Evolutionary conservation across 1,140 invertebrate species (phyloP).

Genomic region (Lycorma delicatula): DNA sequence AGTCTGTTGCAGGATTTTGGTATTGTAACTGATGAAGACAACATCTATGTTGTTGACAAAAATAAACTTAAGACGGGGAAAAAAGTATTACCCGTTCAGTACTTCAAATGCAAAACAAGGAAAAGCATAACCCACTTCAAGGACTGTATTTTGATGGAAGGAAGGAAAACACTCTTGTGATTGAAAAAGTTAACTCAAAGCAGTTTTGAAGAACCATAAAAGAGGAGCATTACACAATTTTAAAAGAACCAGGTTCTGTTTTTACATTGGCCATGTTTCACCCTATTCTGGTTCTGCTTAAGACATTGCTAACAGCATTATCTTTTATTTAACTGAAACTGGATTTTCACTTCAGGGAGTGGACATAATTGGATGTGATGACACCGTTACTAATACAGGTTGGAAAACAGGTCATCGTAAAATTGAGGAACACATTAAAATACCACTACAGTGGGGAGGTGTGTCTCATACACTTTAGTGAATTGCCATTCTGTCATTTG

Average conservation of each 20-base stretch:
- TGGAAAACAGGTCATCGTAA: slow-evolving; percentile 23
- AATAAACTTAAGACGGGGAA: no score
- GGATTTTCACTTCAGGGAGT: slow-evolving; percentile 18
- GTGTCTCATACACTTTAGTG: slow-evolving; percentile 31
- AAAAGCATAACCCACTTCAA: no score
- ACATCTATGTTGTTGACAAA: slow-evolving; percentile 27
- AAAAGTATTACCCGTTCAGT: no score
- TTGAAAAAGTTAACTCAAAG: slow-evolving; percentile 20
- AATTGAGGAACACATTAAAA: slow-evolving; percentile 21
- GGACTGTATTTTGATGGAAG: slow-evolving; percentile 25
- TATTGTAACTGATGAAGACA: slow-evolving; percentile 15
- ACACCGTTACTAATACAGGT: slow-evolving; percentile 31
- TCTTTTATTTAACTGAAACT: slow-evolving; percentile 17
- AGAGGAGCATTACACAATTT: slow-evolving; percentile 27
- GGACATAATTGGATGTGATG: slow-evolving; percentile 29
- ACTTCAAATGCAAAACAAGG: no score
- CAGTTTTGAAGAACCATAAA: slow-evolving; percentile 23
- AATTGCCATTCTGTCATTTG: slow-evolving; percentile 28
- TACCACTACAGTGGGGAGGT: slow-evolving; percentile 27
- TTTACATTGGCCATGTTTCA: slow-evolving; percentile 26
- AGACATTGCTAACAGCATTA: slow-evolving; percentile 19
- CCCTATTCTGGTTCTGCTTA: slow-evolving; percentile 22
- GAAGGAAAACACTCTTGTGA: slow-evolving; percentile 26
- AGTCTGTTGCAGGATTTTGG: slow-evolving; percentile 17
- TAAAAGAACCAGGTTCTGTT: slow-evolving; percentile 28